Evolutionary conservation across 2,888 invertebrate species (phyloP).

Genomic region (Formica aserva): DNA sequence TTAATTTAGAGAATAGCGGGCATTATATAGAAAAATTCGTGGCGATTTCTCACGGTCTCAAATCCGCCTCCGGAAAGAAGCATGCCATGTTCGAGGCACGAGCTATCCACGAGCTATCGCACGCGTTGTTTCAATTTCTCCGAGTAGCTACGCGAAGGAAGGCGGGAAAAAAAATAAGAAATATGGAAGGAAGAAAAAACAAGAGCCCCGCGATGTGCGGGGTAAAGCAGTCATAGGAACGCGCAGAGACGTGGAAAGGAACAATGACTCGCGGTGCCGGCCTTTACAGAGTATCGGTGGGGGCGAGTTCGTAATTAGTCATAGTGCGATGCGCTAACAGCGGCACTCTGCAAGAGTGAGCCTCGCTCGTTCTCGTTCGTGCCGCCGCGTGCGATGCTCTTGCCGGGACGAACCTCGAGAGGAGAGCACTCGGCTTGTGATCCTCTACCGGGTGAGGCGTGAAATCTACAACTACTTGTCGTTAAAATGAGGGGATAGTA

Average conservation of each 20-base stretch:
- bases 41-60: background rate
- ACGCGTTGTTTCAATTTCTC: constrained; percentile 67
- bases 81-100: constrained; percentile 68
- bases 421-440: constrained; percentile 66
- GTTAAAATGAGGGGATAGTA: constrained; percentile 10
- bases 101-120: constrained; percentile 75
- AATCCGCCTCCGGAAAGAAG: constrained; percentile 44
- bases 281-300: constrained; percentile 72
- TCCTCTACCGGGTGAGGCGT: constrained; percentile 65
- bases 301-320: constrained; percentile 82
- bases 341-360: constrained; percentile 85
- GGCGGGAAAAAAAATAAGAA: constrained; percentile 24
- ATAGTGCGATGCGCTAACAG: constrained; percentile 85
- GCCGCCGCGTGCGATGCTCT: constrained; percentile 45
- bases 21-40: background rate
- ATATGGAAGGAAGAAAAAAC: constrained; percentile 4
- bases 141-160: constrained; percentile 59
- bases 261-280: constrained; percentile 73
- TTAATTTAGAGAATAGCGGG: background rate
- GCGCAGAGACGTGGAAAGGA: constrained; percentile 72
- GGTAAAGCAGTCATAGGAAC: constrained; percentile 53
- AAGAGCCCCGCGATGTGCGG: constrained; percentile 19
- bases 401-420: constrained; percentile 62
- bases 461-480: constrained; percentile 14
- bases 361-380: constrained; percentile 71